These are phyloP conservation scores for Brenthis daphne DNA, from an alignment of 2,888 invertebrate genomes.

Conservation along the genomic window DNA sequence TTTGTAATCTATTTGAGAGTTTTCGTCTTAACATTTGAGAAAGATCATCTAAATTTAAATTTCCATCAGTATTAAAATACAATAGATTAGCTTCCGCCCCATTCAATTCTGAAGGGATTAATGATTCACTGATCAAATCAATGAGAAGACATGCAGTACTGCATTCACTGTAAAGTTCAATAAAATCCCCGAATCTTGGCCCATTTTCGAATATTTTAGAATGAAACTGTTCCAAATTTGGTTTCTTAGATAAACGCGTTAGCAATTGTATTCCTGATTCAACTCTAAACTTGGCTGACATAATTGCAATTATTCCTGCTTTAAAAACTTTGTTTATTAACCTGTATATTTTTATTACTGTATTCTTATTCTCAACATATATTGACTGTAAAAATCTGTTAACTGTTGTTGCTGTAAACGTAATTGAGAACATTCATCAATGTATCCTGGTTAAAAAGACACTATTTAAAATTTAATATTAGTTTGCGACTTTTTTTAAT, in stretches of 20 bases:
- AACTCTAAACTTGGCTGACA: constrained; percentile 56
- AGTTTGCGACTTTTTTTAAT: too few species aligned
- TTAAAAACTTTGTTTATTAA: not conserved
- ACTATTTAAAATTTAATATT: too few species aligned
- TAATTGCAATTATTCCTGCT: constrained; percentile 31
- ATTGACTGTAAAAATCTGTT: too few species aligned
- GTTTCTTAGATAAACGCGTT: constrained; percentile 72
- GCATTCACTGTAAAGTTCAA: constrained; percentile 62
- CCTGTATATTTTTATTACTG: not conserved
- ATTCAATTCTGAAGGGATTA: constrained; percentile 52
- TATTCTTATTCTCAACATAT: too few species aligned
- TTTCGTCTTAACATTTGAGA: constrained; percentile 47
- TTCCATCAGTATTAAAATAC: constrained; percentile 70
- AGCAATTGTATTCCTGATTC: constrained; percentile 84
- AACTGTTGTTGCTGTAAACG: too few species aligned
- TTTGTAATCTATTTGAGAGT: not conserved
- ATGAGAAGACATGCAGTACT: constrained; percentile 53
- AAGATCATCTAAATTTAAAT: constrained; percentile 56
- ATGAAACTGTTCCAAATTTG: constrained; percentile 70
- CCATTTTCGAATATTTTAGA: constrained; percentile 68
- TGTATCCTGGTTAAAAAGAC: too few species aligned
- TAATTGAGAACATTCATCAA: too few species aligned
- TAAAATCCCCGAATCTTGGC: constrained; percentile 57
- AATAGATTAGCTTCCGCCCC: constrained; percentile 61
- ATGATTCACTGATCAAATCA: constrained; percentile 63